Conservation (phyloP, 2,888 invertebrate species). For the Euzetes globulus region DNA sequence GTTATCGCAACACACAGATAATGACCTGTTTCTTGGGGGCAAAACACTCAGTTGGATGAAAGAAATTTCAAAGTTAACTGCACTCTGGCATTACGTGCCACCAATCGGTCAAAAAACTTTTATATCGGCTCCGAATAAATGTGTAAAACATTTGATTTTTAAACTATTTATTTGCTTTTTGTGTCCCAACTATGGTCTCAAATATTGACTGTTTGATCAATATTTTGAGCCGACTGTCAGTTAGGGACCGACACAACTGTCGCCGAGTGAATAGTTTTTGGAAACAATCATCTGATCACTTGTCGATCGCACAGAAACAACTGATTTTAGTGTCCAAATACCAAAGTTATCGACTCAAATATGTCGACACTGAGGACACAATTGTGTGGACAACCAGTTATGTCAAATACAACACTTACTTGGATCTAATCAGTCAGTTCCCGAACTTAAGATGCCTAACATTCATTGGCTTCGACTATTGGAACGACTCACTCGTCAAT, state of each 20-base stretch:
- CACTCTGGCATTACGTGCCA: background rate
- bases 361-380: background rate
- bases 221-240: conserved; percentile 15
- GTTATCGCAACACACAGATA: background rate
- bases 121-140: too few species aligned
- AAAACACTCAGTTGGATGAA: background rate
- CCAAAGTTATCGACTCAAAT: background rate
- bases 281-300: conserved; percentile 2
- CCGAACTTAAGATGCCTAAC: conserved; percentile 16
- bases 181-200: background rate
- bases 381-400: conserved; percentile 25
- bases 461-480: conserved; percentile 32
- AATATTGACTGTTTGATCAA: conserved; percentile 31
- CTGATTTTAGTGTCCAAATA: conserved; percentile 11
- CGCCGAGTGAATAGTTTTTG: conserved; percentile 6
- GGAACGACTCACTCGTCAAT: conserved; percentile 29
- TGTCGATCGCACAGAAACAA: conserved; percentile 7
- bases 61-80: background rate
- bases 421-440: conserved; percentile 21
- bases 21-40: conserved; percentile 18
- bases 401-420: conserved; percentile 25
- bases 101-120: too few species aligned
- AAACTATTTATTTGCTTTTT: background rate
- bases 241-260: conserved; percentile 27
- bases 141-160: background rate